Conservation (phyloP, 2,113 vertebrate genomes). For the Lathamus discolor region DNA sequence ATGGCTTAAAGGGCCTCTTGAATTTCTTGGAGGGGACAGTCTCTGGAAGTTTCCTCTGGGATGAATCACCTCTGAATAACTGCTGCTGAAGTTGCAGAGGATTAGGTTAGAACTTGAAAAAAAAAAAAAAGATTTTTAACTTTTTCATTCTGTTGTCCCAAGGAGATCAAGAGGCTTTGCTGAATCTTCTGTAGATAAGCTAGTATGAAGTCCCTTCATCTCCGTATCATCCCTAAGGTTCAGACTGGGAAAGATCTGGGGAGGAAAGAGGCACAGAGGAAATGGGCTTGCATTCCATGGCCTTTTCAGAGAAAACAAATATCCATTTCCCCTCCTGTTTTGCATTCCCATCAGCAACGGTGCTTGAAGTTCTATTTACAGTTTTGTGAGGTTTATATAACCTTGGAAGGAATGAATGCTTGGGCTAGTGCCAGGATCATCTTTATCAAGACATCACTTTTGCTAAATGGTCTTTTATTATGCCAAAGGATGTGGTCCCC, state of each 20-base stretch:
- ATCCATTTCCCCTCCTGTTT: constrained; percentile 63
- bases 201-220: constrained; percentile 55
- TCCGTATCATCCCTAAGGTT: constrained; percentile 21
- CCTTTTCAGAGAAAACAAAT: constrained; percentile 70
- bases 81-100: constrained; percentile 21
- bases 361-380: constrained; percentile 60
- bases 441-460: constrained; percentile 40
- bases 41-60: not conserved
- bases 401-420: constrained; percentile 47
- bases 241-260: constrained; percentile 9
- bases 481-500: constrained; percentile 29
- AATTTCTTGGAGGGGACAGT: not conserved
- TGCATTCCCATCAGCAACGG: constrained; percentile 48
- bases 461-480: constrained; percentile 52
- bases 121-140: not conserved
- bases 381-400: constrained; percentile 59
- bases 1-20: not conserved
- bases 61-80: not conserved
- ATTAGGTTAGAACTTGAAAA: constrained; percentile 33
- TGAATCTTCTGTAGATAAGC: constrained; percentile 55
- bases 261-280: constrained; percentile 55
- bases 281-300: constrained; percentile 67
- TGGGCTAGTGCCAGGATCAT: constrained; percentile 40
- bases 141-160: not conserved
- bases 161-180: constrained; percentile 51